Evolutionary conservation across 2,797 vertebrate species (phyloP).

Genomic region (Leuciscus waleckii): DNA sequence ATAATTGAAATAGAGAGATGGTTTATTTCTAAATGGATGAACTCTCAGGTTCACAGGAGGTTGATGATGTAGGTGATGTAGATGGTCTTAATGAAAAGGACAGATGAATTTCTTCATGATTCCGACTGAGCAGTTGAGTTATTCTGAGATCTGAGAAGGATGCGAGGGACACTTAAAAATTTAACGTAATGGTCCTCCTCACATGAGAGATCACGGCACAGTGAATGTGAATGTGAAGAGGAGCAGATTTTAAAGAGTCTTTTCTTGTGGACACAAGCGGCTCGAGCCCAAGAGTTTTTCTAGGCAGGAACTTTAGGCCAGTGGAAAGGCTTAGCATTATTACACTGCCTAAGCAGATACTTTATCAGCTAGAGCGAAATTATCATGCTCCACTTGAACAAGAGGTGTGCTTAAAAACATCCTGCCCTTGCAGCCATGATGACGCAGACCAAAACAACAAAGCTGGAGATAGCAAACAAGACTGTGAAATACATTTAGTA

Average conservation of each 20-base stretch:
- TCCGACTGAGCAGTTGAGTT: slow-evolving; percentile 17
- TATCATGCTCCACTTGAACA: slow-evolving; percentile 47
- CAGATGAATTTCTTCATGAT: slow-evolving; percentile 33
- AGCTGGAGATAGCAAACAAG: neutral
- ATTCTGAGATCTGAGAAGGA: slow-evolving; percentile 38
- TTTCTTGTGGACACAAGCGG: neutral
- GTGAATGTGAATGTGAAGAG: slow-evolving; percentile 26
- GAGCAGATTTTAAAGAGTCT: neutral
- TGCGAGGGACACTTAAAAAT: slow-evolving; percentile 21
- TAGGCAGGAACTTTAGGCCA: slow-evolving; percentile 21
- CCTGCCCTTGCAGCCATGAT: slow-evolving; percentile 5
- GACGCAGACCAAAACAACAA: slow-evolving; percentile 3
- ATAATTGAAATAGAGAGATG: slow-evolving; percentile 38
- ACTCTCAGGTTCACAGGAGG: slow-evolving; percentile 50
- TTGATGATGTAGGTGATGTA: slow-evolving; percentile 42
- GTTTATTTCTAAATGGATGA: slow-evolving; percentile 54
- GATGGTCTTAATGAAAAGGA: slow-evolving; percentile 40
- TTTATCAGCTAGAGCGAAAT: slow-evolving; percentile 53
- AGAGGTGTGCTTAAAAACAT: slow-evolving; percentile 26
- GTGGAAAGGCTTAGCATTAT: slow-evolving; percentile 30
- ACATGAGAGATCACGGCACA: neutral
- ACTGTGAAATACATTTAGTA: slow-evolving; percentile 3
- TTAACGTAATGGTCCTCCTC: neutral
- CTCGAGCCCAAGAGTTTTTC: neutral
- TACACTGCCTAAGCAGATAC: slow-evolving; percentile 28